Percentiles rank a stretch among this genome's conserved stretches.
phyloP scores from a whole-genome alignment of 2,888 invertebrate genomes.

The Tetragonula carbonaria region DNA sequence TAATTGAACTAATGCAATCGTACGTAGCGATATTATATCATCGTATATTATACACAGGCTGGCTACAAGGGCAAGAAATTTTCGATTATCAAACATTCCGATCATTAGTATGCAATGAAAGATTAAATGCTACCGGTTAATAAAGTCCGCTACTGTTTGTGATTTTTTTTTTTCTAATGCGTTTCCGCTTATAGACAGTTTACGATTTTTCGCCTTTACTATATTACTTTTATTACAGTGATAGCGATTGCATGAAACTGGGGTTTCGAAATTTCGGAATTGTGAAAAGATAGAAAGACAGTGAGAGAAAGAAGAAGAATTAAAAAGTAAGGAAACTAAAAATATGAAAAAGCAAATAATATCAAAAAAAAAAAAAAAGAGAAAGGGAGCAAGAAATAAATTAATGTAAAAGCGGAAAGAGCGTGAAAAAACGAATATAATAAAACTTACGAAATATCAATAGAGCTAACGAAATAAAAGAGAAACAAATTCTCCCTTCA shows the following conservation, averaged over 20 bases:
- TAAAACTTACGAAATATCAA: not conserved
- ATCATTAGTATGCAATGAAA: not conserved
- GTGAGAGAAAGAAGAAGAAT: not conserved
- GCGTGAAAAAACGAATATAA: not conserved
- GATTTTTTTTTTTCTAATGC: not conserved
- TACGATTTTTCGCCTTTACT: not conserved
- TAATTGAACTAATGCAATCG: not conserved
- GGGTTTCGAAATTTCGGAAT: not conserved
- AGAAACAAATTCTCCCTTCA: too few species aligned
- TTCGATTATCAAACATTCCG: slow-evolving; percentile 7
- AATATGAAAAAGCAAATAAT: too few species aligned
- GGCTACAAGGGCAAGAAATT: not conserved
- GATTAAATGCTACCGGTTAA: not conserved
- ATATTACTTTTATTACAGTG: not conserved
- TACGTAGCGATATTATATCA: too few species aligned
- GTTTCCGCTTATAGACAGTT: not conserved
- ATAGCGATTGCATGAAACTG: not conserved
- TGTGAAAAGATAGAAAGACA: not conserved
- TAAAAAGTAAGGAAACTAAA: not conserved
- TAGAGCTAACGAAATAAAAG: not conserved
- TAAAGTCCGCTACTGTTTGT: slow-evolving; percentile 1
- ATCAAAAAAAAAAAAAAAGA: not conserved
- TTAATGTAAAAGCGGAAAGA: not conserved
- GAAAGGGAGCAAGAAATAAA: not conserved
- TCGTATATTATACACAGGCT: too few species aligned